Evolutionary conservation across 2,888 invertebrate genomes (phyloP), one percentile per base, ranked within the genome.

Genomic region (Meghimatium bilineatum): DNA sequence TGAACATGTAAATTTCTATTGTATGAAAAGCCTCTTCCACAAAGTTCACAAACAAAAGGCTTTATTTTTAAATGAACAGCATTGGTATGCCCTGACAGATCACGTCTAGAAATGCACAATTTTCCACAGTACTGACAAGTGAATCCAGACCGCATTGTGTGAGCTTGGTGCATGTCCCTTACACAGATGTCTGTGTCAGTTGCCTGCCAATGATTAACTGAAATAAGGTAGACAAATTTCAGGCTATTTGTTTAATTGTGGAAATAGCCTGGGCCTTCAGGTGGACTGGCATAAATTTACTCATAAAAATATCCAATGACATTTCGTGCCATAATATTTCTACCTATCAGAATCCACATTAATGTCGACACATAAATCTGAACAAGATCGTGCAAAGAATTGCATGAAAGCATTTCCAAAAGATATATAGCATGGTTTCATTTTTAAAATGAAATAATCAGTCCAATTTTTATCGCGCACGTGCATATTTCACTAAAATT

Each of bases 81-180:
- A 74, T 86, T 86, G 20, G 83, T 81, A 80, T 86, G 86, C 32
- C 86, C 86, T 60, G 77, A 78, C 60, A 80, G 56, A 82, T 86
- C 85, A 52, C 83, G 80, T 67, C 81, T 83, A 44, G 85, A 85
- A 72, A 85, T 83, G 71, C 84, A 86, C 52, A 74, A 49, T 49
- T 86, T 85, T 44, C 83, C 81, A 83, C 86, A 86, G 52, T 83
- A 80, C 34, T 71, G 83, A 56, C 86, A 86, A 14, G 63, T 66
- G 38, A 84, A 78, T 72, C 78, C 78, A 12, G 83, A 83, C 34
- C 78, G 72, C 23, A 74, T n/a, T 44, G 81, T 63, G 8, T 81
- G 72, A 63, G 60, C 34, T 20, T 52, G 52, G 32, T 60, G 36
- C 44, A 29, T 23, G n/a, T 29, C 71, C 63, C 44, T 26, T 56